These are phyloP conservation scores for Glyptemys insculpta DNA, from an alignment of 2,797 vertebrate species.

Conservation along the genomic window DNA sequence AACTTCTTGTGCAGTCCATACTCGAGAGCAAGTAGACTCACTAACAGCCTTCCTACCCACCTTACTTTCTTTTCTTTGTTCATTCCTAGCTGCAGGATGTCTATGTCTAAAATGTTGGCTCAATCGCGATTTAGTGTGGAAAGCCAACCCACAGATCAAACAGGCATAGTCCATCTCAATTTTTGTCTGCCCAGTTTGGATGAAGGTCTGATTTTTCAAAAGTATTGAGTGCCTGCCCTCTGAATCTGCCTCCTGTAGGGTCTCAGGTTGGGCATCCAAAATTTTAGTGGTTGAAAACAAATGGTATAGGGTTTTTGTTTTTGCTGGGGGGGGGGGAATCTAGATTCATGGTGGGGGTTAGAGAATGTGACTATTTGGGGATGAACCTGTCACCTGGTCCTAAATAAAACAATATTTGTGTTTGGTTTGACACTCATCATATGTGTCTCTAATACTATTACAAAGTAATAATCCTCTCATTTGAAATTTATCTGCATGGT, in stretches of 20 bases:
- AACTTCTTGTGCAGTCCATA: no score
- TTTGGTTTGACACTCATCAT: background rate
- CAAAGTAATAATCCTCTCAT: background rate
- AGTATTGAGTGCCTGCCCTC: background rate
- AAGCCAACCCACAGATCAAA: no score
- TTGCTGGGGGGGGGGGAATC: accelerated
- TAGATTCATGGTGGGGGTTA: background rate
- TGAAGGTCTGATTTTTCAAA: accelerated
- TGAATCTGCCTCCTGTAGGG: background rate
- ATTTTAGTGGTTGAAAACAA: background rate
- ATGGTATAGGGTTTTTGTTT: background rate
- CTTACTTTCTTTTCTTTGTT: no score
- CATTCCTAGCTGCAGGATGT: no score
- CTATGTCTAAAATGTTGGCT: no score
- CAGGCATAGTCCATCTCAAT: background rate
- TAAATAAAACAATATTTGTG: background rate
- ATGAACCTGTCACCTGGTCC: accelerated
- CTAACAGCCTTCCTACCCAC: no score
- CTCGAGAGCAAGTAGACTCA: no score
- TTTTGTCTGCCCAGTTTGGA: background rate
- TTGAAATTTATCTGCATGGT: slow-evolving; percentile 29
- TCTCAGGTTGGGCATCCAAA: background rate
- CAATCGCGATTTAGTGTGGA: no score
- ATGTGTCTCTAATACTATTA: background rate
- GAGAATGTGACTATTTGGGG: background rate